Evolutionary conservation across 2,113 vertebrate genomes (phyloP).

Genomic region (Fregetta grallaria): DNA sequence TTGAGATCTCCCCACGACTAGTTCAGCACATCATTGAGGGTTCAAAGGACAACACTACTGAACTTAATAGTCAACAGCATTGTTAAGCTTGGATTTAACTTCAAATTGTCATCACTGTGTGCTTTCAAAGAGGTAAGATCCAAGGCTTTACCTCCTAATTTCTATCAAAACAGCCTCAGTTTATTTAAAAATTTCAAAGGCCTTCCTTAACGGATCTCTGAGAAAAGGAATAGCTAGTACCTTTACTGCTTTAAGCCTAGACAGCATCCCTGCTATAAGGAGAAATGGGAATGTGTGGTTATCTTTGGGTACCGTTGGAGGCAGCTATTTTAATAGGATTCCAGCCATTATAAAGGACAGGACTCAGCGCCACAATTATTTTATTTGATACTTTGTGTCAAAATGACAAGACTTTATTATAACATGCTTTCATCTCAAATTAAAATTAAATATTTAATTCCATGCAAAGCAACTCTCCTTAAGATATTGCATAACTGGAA

Average conservation of each 20-base stretch:
- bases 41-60: neutral
- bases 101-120: neutral
- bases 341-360: neutral
- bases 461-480: neutral
- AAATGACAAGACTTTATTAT: neutral
- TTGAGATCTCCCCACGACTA: accelerated
- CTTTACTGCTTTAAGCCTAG: neutral
- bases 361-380: neutral
- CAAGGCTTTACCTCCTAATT: neutral
- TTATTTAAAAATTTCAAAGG: neutral
- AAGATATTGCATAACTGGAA: neutral
- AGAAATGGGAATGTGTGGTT: neutral
- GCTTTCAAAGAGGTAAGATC: neutral
- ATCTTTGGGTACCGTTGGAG: neutral
- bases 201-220: neutral
- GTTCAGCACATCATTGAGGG: neutral
- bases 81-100: neutral
- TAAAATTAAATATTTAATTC: neutral
- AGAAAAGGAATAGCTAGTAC: neutral
- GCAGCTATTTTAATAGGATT: neutral
- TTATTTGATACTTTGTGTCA: neutral
- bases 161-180: neutral
- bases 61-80: accelerated
- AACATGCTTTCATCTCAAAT: neutral
- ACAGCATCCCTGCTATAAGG: neutral